These are phyloP conservation scores for Drosophila subpulchrella DNA, from an alignment of 1,140 invertebrate species.

Conservation along the genomic window DNA sequence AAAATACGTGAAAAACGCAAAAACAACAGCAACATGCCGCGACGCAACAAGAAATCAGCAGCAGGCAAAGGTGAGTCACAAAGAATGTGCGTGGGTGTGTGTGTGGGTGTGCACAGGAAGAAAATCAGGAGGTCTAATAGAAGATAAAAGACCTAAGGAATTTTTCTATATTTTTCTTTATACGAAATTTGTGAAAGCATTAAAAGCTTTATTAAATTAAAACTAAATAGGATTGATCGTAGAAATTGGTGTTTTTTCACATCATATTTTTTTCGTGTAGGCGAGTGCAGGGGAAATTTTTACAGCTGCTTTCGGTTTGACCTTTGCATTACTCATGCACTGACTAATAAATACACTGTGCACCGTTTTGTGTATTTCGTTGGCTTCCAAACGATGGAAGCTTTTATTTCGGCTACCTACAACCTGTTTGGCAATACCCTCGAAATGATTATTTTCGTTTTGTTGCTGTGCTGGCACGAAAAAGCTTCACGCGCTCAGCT, in stretches of 20 bases:
- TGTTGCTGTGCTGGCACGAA: conserved; percentile 73
- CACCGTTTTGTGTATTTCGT: conserved; percentile 30
- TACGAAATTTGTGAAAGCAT: too few species aligned
- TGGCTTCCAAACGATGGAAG: conserved; percentile 48
- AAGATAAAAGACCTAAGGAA: too few species aligned
- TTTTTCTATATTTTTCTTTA: too few species aligned
- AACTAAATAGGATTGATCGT: too few species aligned
- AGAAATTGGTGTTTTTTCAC: background rate
- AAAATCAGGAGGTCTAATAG: background rate
- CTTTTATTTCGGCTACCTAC: conserved; percentile 38
- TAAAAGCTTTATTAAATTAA: too few species aligned
- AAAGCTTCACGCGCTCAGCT: conserved; percentile 75
- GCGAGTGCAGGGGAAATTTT: conserved; percentile 26
- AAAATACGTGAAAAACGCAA: conserved; percentile 62
- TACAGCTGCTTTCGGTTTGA: conserved; percentile 22
- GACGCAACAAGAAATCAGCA: conserved; percentile 77
- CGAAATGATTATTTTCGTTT: conserved; percentile 57
- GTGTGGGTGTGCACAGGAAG: conserved; percentile 12
- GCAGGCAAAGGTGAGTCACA: conserved; percentile 80
- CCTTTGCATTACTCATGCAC: conserved; percentile 60
- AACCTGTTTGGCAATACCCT: conserved; percentile 74
- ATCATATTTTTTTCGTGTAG: background rate
- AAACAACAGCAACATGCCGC: conserved; percentile 69
- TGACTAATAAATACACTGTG: conserved; percentile 39
- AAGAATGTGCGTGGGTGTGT: background rate